A percentile compares a stretch with the other conserved stretches of the same genome.
These are phyloP conservation scores for Callorhinus ursinus DNA, from an alignment of 2,113 vertebrate genomes.

Conservation along the genomic window DNA sequence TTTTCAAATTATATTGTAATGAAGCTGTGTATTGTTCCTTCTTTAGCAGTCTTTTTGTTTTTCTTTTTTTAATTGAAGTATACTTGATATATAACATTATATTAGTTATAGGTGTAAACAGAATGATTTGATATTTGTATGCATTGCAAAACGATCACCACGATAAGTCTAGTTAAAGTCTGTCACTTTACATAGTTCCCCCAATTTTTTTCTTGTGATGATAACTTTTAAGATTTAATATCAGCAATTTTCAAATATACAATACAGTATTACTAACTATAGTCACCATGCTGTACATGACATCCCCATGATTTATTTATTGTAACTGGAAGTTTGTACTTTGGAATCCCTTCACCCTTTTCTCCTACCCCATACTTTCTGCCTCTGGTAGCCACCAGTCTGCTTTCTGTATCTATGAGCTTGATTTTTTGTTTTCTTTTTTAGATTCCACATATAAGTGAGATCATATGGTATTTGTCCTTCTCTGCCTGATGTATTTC, in stretches of 20 bases:
- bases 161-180: neutral
- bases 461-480: neutral
- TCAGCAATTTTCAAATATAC: neutral
- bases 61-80: neutral
- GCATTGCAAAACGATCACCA: neutral
- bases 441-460: neutral
- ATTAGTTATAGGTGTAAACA: neutral
- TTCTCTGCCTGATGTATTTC: neutral
- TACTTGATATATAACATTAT: neutral
- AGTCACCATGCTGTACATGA: neutral
- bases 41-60: too few relatives aligned
- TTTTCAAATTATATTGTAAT: neutral
- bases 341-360: neutral
- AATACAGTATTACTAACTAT: neutral
- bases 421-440: neutral
- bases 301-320: neutral
- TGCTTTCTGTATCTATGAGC: neutral
- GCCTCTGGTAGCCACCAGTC: neutral
- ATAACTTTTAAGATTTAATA: neutral
- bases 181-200: neutral
- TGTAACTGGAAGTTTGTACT: neutral
- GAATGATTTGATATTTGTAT: neutral
- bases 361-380: neutral
- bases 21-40: neutral
- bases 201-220: neutral